Conservation (phyloP, 1,140 invertebrate species). For the Brachionus asplanchnoidis region DNA sequence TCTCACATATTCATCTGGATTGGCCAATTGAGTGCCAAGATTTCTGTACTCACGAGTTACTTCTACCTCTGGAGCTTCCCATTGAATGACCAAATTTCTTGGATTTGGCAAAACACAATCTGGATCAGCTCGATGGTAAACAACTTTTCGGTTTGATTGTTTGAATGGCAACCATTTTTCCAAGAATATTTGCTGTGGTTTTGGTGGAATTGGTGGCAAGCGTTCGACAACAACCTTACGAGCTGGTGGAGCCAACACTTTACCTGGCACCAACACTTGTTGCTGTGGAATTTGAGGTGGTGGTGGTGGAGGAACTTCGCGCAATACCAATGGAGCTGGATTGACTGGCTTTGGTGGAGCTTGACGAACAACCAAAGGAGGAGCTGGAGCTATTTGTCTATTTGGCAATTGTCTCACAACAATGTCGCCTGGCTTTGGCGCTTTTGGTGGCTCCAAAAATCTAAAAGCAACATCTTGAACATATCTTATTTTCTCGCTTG, state of each 20-base stretch:
- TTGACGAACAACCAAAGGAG: constrained; percentile 35
- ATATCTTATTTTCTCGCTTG: constrained; percentile 4
- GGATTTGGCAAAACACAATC: neutral
- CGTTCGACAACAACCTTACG: constrained; percentile 41
- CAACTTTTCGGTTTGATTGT: constrained; percentile 3
- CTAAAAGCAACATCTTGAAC: neutral
- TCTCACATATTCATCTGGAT: constrained; percentile 33
- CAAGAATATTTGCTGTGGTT: constrained; percentile 28
- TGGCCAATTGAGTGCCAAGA: neutral
- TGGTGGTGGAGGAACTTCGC: constrained; percentile 35
- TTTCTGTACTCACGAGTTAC: neutral
- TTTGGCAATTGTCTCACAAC: neutral
- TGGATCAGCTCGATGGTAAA: neutral
- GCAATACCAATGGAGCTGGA: constrained; percentile 32
- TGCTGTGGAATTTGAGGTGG: neutral
- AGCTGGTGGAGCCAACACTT: neutral
- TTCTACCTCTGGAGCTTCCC: constrained; percentile 33
- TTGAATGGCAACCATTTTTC: constrained; percentile 42
- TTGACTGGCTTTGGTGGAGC: neutral
- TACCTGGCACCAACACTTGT: neutral
- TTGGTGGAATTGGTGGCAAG: constrained; percentile 25
- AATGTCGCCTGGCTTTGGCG: constrained; percentile 4
- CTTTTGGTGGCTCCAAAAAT: constrained; percentile 31
- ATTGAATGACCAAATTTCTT: constrained; percentile 38
- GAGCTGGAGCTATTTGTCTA: neutral